Percentiles rank a stretch among this genome's conserved stretches.
These are phyloP conservation scores for Eristalinus aeneus DNA, from an alignment of 2,888 invertebrate genomes.

Conservation along the genomic window DNA sequence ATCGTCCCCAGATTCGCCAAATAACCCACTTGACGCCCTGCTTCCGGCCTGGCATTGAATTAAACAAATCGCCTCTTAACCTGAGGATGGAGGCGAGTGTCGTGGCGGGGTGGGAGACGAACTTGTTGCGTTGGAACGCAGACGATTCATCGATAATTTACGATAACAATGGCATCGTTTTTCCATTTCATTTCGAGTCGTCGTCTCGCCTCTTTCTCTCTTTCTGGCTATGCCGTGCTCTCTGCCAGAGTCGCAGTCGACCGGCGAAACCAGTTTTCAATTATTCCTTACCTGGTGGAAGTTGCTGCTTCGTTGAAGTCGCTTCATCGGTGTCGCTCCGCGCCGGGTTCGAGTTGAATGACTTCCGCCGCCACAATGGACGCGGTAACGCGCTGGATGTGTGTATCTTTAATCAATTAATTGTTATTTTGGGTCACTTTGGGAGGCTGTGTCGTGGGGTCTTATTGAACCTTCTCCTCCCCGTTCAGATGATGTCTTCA, in stretches of 20 bases:
- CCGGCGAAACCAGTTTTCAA: not conserved
- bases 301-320: not conserved
- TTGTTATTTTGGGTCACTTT: conserved; percentile 23
- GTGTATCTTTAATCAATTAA: conserved; percentile 31
- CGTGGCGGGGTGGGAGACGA: not conserved
- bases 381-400: not conserved
- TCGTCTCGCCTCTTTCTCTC: not conserved
- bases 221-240: not conserved
- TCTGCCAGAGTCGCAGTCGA: not conserved
- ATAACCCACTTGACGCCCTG: not conserved
- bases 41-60: not conserved
- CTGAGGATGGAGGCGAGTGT: not conserved
- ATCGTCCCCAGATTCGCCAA: not conserved
- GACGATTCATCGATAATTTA: not conserved
- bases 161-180: not conserved
- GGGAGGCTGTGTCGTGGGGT: not conserved
- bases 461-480: not conserved
- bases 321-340: too few species aligned
- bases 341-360: not conserved
- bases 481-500: not conserved
- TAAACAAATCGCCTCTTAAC: not conserved
- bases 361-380: not conserved
- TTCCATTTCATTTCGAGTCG: not conserved
- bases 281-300: too few species aligned
- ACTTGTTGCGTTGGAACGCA: not conserved